phyloP scores from a whole-genome alignment of 2,888 invertebrate genomes.

The Linyphia triangularis region DNA sequence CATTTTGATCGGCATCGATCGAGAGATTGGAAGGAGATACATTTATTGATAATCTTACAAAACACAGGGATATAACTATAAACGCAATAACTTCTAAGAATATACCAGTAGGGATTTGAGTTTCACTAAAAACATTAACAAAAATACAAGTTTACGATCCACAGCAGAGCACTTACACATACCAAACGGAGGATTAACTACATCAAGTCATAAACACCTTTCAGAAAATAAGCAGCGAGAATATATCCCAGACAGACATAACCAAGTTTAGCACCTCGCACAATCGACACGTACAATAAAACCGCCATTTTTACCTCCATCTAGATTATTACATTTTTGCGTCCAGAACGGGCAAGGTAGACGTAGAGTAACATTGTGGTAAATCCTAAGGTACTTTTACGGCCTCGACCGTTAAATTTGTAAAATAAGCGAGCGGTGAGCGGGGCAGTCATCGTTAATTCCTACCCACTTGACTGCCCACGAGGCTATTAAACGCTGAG shows the following conservation, averaged over 20 bases:
- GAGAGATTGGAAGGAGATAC: too few species aligned
- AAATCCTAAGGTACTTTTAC: constrained; percentile 34
- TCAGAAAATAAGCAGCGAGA: neutral
- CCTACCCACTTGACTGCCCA: constrained; percentile 37
- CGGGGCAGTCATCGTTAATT: constrained; percentile 45
- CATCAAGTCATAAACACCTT: neutral
- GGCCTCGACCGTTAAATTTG: constrained; percentile 51
- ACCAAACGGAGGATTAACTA: too few species aligned
- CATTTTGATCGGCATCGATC: too few species aligned
- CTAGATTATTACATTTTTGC: neutral
- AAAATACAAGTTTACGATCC: too few species aligned
- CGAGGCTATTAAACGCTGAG: constrained; percentile 51
- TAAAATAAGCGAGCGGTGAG: constrained; percentile 51
- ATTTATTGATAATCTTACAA: too few species aligned
- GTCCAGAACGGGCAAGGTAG: neutral
- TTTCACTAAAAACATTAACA: too few species aligned
- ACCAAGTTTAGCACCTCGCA: neutral
- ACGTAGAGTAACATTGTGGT: neutral
- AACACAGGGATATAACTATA: too few species aligned
- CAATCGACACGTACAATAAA: constrained; percentile 31
- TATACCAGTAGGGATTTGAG: too few species aligned
- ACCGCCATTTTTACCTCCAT: constrained; percentile 3
- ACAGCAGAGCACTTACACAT: too few species aligned
- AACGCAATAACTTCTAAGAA: too few species aligned
- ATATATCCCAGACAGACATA: neutral